Evolutionary conservation across 2,888 invertebrate genomes (phyloP), one percentile per base, ranked within the genome.

Genomic region (Phoronis australis): DNA sequence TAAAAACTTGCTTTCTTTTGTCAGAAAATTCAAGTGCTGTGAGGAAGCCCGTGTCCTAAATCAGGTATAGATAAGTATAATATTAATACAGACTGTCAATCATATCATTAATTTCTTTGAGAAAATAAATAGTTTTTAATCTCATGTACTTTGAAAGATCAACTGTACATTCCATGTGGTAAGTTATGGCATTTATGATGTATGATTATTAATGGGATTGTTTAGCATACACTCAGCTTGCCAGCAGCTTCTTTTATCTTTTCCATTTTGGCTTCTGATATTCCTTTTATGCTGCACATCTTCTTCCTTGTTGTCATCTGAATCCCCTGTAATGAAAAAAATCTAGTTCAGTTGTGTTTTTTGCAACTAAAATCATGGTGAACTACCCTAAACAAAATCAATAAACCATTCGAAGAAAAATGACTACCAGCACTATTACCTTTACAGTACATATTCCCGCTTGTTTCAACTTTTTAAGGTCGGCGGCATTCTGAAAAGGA

Each of bases 361-460:
- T n/a, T n/a, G n/a, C n/a, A n/a, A n/a, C n/a, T n/a, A n/a, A n/a
- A n/a, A n/a, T n/a, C n/a, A n/a, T n/a, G n/a, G n/a, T n/a, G n/a
- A n/a, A n/a, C n/a, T n/a, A n/a, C n/a, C n/a, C n/a, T n/a, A n/a
- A n/a, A n/a, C n/a, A n/a, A n/a, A n/a, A n/a, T n/a, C n/a, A n/a
- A n/a, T n/a, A n/a, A n/a, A n/a, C n/a, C n/a, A n/a, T n/a, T n/a
- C n/a, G n/a, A n/a, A n/a, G n/a, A n/a, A n/a, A n/a, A n/a, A n/a
- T n/a, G n/a, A n/a, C n/a, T n/a, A n/a, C n/a, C n/a, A n/a, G n/a
- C n/a, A n/a, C n/a, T n/a, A n/a, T 58, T 66, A 74, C 76, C 65
- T 87, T 87, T 42, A 89, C 82, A 0, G 88, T 89, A 65, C 87
- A 88, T 64, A 89, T 87, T 57, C 88, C 88, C 42, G 83, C 82